Evolutionary conservation across 2,888 invertebrate genomes (phyloP), one percentile per base, ranked within the genome.

Genomic region (Clostera curtula): DNA sequence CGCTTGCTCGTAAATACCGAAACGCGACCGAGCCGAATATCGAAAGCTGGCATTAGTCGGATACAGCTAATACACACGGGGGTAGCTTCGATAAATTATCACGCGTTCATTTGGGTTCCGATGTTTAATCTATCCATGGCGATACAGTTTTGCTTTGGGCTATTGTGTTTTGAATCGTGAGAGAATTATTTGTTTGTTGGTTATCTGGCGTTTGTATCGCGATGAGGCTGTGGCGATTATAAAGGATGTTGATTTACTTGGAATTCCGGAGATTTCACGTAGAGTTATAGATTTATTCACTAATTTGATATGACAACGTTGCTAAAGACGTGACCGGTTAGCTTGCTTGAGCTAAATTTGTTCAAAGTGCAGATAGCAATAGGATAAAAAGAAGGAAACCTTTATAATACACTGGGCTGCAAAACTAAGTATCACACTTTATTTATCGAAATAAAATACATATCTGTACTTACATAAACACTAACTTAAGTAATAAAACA

Each of bases 41-140:
- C 83, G 83, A 79, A 80, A 74, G 76, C 79, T 76, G 77, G 75
- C 76, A 80, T 80, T 80, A 83, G 74, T 76, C 75, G 79, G 82
- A 80, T 80, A 82, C 79, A 77, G 82, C 82, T 82, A 82, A 83
- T 82, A 82, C 80, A 80, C 79, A 75, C 69, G 75, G 74, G 76
- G 79, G 70, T 69, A 70, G 67, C 71, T 64, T 62, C 72, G 64
- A 79, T 84, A 84, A 83, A 82, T 84, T 83, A 82, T 76, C 67
- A 63, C 61, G 61, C 77, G 82, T 82, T 82, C 82, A 83, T 84
- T 82, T 82, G 70, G 72, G 68, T 63, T 71, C 62, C 75, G 75
- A 76, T 83, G 83, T 83, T 83, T 83, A 84, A 84, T 84, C 80
- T 84, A 79, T 72, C 64, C 58, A 56, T 57, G 53, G 50, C 64